A percentile compares a stretch with the other conserved stretches of the same genome.
Conservation (phyloP, 2,113 vertebrate genomes). For the Chlamydotis undulata region DNA sequence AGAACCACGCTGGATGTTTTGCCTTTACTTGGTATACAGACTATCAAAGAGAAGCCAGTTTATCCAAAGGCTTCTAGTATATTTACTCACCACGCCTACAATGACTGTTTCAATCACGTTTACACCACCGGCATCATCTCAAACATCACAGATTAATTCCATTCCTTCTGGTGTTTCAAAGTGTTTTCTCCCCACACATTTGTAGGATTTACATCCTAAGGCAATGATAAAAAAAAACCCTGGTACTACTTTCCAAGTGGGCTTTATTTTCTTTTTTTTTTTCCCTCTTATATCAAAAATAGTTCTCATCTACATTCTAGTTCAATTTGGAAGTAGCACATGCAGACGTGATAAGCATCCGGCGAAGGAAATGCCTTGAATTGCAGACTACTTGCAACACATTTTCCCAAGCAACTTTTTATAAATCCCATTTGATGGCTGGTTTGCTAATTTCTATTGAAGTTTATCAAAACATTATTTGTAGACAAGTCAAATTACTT, state of each 20-base stretch:
- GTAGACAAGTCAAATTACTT: conserved; percentile 21
- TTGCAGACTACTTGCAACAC: conserved; percentile 68
- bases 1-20: neutral
- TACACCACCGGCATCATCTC: conserved; percentile 1
- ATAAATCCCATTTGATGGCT: conserved; percentile 38
- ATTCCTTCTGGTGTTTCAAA: conserved; percentile 19
- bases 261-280: neutral
- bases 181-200: conserved; percentile 10
- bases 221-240: conserved; percentile 2
- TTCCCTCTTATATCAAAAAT: conserved; percentile 38
- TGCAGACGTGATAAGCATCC: conserved; percentile 69
- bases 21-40: neutral
- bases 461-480: conserved; percentile 48
- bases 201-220: conserved; percentile 42
- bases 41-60: neutral
- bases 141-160: conserved; percentile 5
- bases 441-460: conserved; percentile 31
- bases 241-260: conserved; percentile 6
- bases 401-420: conserved; percentile 66
- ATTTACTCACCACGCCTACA: neutral
- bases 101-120: conserved; percentile 28
- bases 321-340: conserved; percentile 59
- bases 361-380: conserved; percentile 74
- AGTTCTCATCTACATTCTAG: conserved; percentile 58
- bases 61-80: neutral